Percentiles rank a stretch among this genome's conserved stretches.
Conservation (phyloP, 2,888 invertebrate genomes). For the Mamestra brassicae region DNA sequence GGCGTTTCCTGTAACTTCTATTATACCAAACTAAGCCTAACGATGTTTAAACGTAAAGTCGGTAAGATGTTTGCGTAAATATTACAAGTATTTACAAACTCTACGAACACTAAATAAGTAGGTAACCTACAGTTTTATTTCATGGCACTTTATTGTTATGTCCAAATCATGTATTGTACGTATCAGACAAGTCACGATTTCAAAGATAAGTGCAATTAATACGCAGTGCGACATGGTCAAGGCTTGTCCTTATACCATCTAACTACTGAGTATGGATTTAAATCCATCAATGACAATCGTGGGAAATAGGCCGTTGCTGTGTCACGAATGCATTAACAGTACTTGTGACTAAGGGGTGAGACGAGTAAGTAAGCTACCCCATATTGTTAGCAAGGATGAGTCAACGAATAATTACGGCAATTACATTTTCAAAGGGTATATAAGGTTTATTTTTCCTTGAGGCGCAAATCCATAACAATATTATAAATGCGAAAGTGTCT, state of each 20-base stretch:
- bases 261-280: conserved; percentile 7
- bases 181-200: conserved; percentile 18
- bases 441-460: neutral
- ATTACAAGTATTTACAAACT: too few species aligned
- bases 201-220: conserved; percentile 9
- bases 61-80: too few species aligned
- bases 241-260: neutral
- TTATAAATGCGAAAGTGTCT: too few species aligned
- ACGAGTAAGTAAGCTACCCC: neutral
- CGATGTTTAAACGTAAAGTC: too few species aligned
- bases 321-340: conserved; percentile 11
- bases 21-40: too few species aligned
- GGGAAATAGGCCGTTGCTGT: conserved; percentile 25
- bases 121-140: neutral
- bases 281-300: conserved; percentile 23
- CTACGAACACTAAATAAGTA: neutral
- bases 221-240: conserved; percentile 12
- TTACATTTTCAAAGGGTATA: neutral
- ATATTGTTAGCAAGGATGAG: neutral
- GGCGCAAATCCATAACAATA: too few species aligned
- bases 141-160: neutral
- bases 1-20: too few species aligned
- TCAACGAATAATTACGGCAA: neutral
- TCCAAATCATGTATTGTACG: neutral
- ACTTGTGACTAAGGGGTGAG: neutral